Conservation (phyloP, 2,888 invertebrate species). For the Macrosiphum euphorbiae region DNA sequence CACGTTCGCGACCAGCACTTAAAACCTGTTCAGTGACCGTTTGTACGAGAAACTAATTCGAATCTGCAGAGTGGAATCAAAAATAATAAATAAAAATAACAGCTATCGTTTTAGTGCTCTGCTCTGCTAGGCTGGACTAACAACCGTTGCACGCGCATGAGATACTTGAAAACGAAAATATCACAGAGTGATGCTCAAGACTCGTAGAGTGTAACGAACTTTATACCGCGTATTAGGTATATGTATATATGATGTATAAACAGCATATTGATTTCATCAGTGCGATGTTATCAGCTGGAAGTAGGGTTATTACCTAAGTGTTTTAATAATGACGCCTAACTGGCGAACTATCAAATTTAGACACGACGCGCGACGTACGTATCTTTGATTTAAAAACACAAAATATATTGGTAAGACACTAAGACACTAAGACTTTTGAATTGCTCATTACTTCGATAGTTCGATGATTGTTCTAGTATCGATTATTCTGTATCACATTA, state of each 20-base stretch:
- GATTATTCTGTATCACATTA: not conserved
- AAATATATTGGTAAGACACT: not conserved
- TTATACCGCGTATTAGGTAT: not conserved
- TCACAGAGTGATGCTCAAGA: not conserved
- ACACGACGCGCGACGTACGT: not conserved
- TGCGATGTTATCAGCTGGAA: not conserved
- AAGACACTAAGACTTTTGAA: not conserved
- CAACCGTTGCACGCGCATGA: not conserved
- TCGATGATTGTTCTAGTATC: not conserved
- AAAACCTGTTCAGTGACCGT: not conserved
- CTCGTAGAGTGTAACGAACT: not conserved
- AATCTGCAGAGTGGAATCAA: not conserved
- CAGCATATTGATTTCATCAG: not conserved
- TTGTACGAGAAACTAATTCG: not conserved
- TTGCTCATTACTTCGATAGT: not conserved
- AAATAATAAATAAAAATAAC: slow-evolving; percentile 6
- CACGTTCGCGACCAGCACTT: not conserved
- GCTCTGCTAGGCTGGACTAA: not conserved
- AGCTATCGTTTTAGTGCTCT: not conserved
- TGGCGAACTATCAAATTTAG: not conserved
- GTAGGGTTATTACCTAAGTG: not conserved
- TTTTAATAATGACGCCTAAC: not conserved
- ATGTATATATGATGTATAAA: not conserved
- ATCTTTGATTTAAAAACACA: not conserved
- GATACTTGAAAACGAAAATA: not conserved